Percentiles rank a stretch among this genome's conserved stretches.
Conservation (phyloP, 2,113 vertebrate genomes). For the Ceyx cyanopectus region DNA sequence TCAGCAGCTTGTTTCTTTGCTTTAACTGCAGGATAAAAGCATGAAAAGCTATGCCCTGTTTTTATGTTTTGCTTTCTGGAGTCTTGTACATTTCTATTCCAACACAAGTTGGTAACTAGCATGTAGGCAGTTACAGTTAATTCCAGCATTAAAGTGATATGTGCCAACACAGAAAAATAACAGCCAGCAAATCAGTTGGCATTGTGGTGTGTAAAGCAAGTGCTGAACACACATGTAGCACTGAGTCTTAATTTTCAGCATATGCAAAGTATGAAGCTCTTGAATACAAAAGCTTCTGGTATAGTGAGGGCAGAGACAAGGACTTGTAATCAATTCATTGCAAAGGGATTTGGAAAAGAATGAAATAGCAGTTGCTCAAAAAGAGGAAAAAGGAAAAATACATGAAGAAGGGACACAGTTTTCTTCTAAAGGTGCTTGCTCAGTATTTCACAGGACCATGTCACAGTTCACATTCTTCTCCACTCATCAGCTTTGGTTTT, state of each 20-base stretch:
- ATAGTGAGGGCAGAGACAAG: not conserved
- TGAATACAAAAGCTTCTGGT: not conserved
- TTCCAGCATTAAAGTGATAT: not conserved
- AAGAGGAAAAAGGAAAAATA: not conserved
- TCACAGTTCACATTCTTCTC: not conserved
- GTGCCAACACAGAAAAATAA: not conserved
- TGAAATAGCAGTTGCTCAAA: not conserved
- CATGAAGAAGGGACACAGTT: not conserved
- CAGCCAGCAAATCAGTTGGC: not conserved
- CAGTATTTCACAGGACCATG: not conserved
- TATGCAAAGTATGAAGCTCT: not conserved
- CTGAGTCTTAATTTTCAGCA: not conserved
- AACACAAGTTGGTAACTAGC: not conserved
- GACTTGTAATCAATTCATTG: not conserved
- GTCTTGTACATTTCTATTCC: not conserved
- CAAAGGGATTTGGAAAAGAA: not conserved
- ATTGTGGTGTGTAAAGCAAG: not conserved
- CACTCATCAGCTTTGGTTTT: not conserved
- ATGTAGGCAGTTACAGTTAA: not conserved
- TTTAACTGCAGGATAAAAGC: not conserved
- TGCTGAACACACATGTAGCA: not conserved
- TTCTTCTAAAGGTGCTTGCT: not conserved
- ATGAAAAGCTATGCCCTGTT: not conserved
- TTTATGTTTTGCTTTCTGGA: not conserved
- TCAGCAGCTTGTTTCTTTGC: not conserved